phyloP scores from a whole-genome alignment of 2,113 vertebrate species.

The Antechinus flavipes region DNA sequence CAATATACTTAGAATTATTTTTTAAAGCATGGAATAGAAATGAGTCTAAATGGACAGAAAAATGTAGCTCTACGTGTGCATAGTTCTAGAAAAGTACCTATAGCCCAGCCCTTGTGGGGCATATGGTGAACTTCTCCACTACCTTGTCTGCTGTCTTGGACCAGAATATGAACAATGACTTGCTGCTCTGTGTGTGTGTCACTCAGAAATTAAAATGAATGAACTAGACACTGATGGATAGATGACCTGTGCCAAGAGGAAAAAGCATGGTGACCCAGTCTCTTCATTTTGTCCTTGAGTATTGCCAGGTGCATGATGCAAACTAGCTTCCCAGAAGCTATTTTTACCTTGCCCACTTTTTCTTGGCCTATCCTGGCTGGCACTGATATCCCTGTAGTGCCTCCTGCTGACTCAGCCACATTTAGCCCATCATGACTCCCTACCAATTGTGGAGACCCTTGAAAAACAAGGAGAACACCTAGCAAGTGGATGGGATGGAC shows the following conservation, averaged over 20 bases:
- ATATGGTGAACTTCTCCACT: neutral
- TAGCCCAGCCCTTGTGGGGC: neutral
- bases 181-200: neutral
- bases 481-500: neutral
- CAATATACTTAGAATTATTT: neutral
- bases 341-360: neutral
- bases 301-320: neutral
- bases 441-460: neutral
- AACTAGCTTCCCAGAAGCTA: constrained; percentile 15
- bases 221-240: neutral
- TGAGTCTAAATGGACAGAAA: neutral
- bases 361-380: neutral
- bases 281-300: neutral
- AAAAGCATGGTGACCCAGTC: neutral
- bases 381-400: neutral
- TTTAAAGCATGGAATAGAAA: neutral
- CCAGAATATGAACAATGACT: neutral
- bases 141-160: neutral
- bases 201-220: neutral
- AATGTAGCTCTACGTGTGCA: neutral
- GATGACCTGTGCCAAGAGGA: neutral
- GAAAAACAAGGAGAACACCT: neutral
- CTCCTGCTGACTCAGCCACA: neutral
- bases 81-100: neutral
- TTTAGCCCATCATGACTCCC: neutral